Percentiles rank a stretch among this genome's conserved stretches.
Conservation (phyloP, 2,888 invertebrate genomes). For the Drosophila atripex region DNA sequence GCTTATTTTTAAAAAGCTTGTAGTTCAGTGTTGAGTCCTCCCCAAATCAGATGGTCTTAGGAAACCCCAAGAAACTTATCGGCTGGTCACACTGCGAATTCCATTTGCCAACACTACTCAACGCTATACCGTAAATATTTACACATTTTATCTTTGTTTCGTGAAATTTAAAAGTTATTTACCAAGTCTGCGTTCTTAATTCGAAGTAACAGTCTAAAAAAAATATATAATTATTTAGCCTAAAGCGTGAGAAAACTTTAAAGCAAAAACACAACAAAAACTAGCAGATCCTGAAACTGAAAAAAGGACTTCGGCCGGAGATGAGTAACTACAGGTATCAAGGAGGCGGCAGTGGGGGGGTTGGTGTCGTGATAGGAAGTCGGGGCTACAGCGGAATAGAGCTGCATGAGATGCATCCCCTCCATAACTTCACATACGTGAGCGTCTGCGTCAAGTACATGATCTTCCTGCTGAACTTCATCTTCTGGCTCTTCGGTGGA, state of each 20-base stretch:
- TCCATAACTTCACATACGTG: conserved; percentile 83
- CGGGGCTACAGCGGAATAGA: conserved; percentile 34
- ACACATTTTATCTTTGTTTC: conserved; percentile 1
- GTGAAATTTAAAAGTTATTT: background rate
- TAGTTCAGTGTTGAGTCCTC: background rate
- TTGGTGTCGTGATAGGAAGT: conserved; percentile 61
- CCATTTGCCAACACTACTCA: background rate
- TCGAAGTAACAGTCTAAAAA: background rate
- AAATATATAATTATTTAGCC: background rate
- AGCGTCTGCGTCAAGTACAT: conserved; percentile 84
- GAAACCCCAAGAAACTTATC: background rate
- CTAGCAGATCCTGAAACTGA: background rate
- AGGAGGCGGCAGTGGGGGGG: conserved; percentile 69
- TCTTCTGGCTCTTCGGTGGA: conserved; percentile 93
- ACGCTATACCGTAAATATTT: conserved; percentile 2
- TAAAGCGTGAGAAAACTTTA: background rate
- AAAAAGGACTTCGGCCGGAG: background rate
- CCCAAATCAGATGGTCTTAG: background rate
- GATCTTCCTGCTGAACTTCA: conserved; percentile 83
- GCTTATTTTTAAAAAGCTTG: background rate
- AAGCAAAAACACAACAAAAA: background rate
- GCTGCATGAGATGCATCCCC: conserved; percentile 71
- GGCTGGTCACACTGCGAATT: background rate
- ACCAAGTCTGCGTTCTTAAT: background rate
- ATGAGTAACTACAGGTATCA: conserved; percentile 77